These are phyloP conservation scores for Vicugna pacos DNA, from an alignment of 2,113 vertebrate genomes.

Conservation along the genomic window DNA sequence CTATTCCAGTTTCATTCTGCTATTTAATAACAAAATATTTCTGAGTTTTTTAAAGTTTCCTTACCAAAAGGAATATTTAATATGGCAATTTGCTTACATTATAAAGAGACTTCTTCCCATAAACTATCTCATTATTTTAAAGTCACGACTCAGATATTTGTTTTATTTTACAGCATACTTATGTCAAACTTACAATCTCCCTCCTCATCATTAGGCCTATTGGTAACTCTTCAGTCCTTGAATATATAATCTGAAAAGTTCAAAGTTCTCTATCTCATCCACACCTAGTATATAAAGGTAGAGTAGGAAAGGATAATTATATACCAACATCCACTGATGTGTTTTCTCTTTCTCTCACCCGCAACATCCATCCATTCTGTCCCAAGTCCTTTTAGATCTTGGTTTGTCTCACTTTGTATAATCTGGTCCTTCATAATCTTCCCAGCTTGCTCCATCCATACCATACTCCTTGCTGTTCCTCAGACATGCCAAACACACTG, in stretches of 20 bases:
- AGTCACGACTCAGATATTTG: not conserved
- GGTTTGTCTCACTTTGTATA: not conserved
- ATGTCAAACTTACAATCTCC: not conserved
- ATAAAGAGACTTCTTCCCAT: not conserved
- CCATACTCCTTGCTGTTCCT: not conserved
- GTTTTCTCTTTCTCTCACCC: not conserved
- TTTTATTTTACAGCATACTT: not conserved
- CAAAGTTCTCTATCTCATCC: not conserved
- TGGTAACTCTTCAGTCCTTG: not conserved
- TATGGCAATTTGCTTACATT: not conserved
- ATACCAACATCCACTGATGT: not conserved
- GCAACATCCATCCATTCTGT: not conserved
- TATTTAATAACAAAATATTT: not conserved
- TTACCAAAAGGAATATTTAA: constrained; percentile 24
- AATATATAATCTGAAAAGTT: not conserved
- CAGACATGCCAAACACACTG: not conserved
- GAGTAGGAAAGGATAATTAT: not conserved
- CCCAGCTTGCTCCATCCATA: not conserved
- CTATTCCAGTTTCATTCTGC: not conserved
- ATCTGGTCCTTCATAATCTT: not conserved
- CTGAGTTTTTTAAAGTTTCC: not conserved
- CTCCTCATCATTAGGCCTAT: not conserved
- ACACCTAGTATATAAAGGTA: not conserved
- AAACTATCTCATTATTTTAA: not conserved
- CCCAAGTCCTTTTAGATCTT: not conserved